phyloP scores from a whole-genome alignment of 2,797 vertebrate species.

The Eutrigla gurnardus region DNA sequence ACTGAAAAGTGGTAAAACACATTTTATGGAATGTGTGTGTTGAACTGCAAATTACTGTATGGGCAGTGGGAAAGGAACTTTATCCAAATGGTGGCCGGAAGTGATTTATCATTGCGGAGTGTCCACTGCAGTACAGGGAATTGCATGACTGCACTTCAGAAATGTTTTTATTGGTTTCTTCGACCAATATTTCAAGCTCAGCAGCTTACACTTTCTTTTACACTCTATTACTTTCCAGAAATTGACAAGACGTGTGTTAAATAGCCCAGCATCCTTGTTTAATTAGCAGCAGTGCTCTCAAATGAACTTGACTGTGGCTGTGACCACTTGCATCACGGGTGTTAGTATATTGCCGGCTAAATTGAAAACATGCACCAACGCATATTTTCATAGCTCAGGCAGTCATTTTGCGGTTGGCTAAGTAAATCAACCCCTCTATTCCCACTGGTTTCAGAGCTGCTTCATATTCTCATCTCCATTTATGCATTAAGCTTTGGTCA shows the following conservation, averaged over 20 bases:
- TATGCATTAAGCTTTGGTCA: slow-evolving; percentile 31
- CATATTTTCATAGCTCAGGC: slow-evolving; percentile 17
- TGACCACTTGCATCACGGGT: slow-evolving; percentile 22
- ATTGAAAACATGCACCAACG: slow-evolving; percentile 23
- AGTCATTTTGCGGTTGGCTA: slow-evolving; percentile 29
- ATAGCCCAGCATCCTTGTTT: slow-evolving; percentile 17
- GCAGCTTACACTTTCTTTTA: slow-evolving; percentile 9
- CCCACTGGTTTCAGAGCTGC: slow-evolving; percentile 25
- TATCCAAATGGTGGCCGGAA: slow-evolving; percentile 5
- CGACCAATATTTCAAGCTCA: slow-evolving; percentile 23
- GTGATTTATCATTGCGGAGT: slow-evolving; percentile 35
- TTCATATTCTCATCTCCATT: slow-evolving; percentile 45
- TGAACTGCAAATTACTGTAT: background rate
- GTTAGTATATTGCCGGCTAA: slow-evolving; percentile 33
- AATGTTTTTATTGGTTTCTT: slow-evolving; percentile 38
- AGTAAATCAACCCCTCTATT: slow-evolving; percentile 31
- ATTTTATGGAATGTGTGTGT: slow-evolving; percentile 4
- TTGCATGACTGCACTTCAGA: slow-evolving; percentile 20
- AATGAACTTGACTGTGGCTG: slow-evolving; percentile 16
- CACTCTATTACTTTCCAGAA: slow-evolving; percentile 24
- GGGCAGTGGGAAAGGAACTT: slow-evolving; percentile 6
- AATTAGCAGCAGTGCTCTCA: slow-evolving; percentile 29
- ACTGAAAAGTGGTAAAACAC: background rate
- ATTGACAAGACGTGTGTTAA: slow-evolving; percentile 13
- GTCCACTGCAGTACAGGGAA: slow-evolving; percentile 11